Evolutionary conservation across 2,888 invertebrate genomes (phyloP), one percentile per base, ranked within the genome.

Genomic region (Pemphredon lugubris): DNA sequence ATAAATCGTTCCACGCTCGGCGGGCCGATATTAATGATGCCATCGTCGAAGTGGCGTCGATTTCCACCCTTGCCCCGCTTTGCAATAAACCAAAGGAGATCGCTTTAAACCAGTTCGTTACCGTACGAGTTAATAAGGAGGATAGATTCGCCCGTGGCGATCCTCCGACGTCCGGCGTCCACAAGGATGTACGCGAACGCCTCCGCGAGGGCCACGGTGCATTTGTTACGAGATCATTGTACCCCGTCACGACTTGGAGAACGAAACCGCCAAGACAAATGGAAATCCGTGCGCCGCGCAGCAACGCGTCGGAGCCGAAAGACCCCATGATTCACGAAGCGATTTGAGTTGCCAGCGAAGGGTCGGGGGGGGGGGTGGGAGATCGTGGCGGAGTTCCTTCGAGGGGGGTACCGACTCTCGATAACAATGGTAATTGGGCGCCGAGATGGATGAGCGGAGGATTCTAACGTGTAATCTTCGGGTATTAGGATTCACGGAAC

Each of bases 151-250:
- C 71, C 51, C 34, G 21, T 20, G 71, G 71, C 71, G 57, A 64
- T 70, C 55, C 50, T 40, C 21, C 47, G 51, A 40, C 50, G 51
- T 37, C 20, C 39, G n/a, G n/a, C n/a, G n/a, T n/a, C n/a, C n/a
- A 30, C 54, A 18, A 37, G 39, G 70, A 61, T 47, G 18, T 7
- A 13, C 0, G n/a, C 7, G 39, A 51, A 57, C 44, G 61, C 64
- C 64, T 58, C 54, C 20, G 42, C 53, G 57, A 30, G 34, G 47
- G 50, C 48, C 39, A 34, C 39, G 48, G 14, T 55, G 72, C 73
- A 66, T 66, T 73, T 53, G 60, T 72, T 71, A 71, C 53, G 37
- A 71, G 64, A 72, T 72, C 73, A 53, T 71, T 60, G 73, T 47
- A 58, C 37, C 51, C 18, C 14, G 73, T 73, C 73, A 73, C 73